A percentile compares a stretch with the other conserved stretches of the same genome.
Conservation (phyloP, 2,888 invertebrate genomes). For the Drosophila eohydei region DNA sequence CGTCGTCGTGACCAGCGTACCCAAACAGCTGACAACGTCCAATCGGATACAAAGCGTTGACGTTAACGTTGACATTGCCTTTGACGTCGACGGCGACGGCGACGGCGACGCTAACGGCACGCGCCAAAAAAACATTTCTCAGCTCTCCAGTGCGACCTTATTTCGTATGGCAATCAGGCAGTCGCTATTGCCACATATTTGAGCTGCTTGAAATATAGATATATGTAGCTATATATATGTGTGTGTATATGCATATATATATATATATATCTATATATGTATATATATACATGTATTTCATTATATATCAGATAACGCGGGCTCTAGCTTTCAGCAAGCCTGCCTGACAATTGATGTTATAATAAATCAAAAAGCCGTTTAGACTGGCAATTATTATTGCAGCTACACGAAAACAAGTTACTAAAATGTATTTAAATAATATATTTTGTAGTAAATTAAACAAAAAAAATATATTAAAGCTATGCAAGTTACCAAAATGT, state of each 20-base stretch:
- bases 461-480: neutral
- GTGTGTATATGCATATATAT: neutral
- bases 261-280: neutral
- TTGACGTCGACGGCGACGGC: neutral
- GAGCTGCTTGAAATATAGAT: constrained; percentile 10
- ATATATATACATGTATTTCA: neutral
- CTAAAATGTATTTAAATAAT: neutral
- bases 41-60: constrained; percentile 18
- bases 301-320: constrained; percentile 15
- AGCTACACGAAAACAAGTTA: neutral
- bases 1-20: constrained; percentile 47
- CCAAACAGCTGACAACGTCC: constrained; percentile 37
- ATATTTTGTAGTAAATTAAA: neutral
- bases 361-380: constrained; percentile 1
- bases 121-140: constrained; percentile 39
- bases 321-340: constrained; percentile 1
- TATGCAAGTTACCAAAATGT: too few species aligned
- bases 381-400: neutral
- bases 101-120: constrained; percentile 37
- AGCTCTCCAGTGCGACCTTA: constrained; percentile 14
- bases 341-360: constrained; percentile 9
- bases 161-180: constrained; percentile 51
- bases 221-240: neutral
- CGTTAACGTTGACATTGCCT: constrained; percentile 2
- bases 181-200: constrained; percentile 31